Conservation (phyloP, 2,888 invertebrate genomes). For the Epirrita christyi region DNA sequence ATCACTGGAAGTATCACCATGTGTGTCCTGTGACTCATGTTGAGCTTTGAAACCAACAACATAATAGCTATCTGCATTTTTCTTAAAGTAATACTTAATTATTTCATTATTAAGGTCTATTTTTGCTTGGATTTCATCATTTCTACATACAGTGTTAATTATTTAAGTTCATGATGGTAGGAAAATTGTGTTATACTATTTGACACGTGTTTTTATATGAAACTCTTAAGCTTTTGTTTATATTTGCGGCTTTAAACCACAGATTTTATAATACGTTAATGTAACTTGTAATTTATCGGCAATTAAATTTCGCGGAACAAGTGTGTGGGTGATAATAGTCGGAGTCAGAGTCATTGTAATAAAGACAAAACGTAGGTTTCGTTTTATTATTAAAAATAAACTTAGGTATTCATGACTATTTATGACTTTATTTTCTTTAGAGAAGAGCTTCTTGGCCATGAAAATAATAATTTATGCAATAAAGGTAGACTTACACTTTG, state of each 20-base stretch:
- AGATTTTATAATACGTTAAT: slow-evolving; percentile 20
- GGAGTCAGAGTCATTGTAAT: slow-evolving; percentile 25
- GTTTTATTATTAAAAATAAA: slow-evolving; percentile 30
- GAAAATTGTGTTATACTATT: slow-evolving; percentile 9
- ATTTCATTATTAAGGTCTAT: slow-evolving; percentile 9
- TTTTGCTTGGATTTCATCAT: slow-evolving; percentile 6
- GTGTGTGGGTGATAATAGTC: slow-evolving; percentile 33
- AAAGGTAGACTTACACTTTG: neutral
- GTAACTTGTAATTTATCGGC: slow-evolving; percentile 30
- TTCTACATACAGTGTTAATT: slow-evolving; percentile 3
- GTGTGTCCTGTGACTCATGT: slow-evolving; percentile 40
- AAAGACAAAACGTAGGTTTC: slow-evolving; percentile 32
- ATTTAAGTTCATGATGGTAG: slow-evolving; percentile 2
- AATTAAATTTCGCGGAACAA: slow-evolving; percentile 37
- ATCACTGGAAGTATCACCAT: slow-evolving; percentile 40
- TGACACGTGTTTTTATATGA: slow-evolving; percentile 31
- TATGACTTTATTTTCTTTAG: slow-evolving; percentile 1
- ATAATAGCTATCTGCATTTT: slow-evolving; percentile 9
- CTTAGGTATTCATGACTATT: slow-evolving; percentile 11
- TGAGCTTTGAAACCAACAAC: slow-evolving; percentile 16
- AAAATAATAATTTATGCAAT: too few species aligned
- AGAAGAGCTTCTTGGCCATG: neutral
- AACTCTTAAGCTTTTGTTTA: slow-evolving; percentile 23
- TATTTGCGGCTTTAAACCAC: slow-evolving; percentile 21
- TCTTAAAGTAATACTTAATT: slow-evolving; percentile 19